A percentile compares a stretch with the other conserved stretches of the same genome.
Evolutionary conservation across 2,113 vertebrate genomes (phyloP).

Genomic region (Prionailurus bengalensis): DNA sequence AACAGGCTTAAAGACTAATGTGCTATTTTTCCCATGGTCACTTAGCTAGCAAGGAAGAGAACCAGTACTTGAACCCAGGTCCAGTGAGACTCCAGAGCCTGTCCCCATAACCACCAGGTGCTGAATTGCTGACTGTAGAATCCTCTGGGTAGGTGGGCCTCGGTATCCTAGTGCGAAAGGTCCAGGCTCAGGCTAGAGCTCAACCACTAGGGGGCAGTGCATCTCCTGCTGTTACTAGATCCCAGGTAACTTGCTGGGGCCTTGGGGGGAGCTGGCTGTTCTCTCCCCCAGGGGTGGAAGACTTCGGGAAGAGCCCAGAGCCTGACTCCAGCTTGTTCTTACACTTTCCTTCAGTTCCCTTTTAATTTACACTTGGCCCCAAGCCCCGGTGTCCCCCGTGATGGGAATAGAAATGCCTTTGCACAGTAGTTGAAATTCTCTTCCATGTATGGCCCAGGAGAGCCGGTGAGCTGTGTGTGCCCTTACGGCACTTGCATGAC

Average conservation of each 20-base stretch:
- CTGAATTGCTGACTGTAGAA: background rate
- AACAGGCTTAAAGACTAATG: constrained; percentile 47
- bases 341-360: background rate
- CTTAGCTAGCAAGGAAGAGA: constrained; percentile 9
- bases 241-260: background rate
- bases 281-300: background rate
- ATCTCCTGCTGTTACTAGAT: background rate
- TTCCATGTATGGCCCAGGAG: background rate
- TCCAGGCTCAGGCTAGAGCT: background rate
- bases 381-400: background rate
- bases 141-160: background rate
- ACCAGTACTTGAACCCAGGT: background rate
- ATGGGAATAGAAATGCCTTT: background rate
- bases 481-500: background rate
- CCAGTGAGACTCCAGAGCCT: background rate
- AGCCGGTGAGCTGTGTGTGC: background rate
- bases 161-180: background rate
- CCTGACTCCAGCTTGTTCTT: background rate
- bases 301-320: background rate
- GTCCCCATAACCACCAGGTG: background rate
- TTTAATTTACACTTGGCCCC: background rate
- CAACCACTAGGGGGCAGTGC: constrained; percentile 50
- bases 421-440: background rate
- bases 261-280: background rate
- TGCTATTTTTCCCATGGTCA: background rate